Evolutionary conservation across 2,888 invertebrate species (phyloP).

Genomic region (Dastarcus helophoroides): DNA sequence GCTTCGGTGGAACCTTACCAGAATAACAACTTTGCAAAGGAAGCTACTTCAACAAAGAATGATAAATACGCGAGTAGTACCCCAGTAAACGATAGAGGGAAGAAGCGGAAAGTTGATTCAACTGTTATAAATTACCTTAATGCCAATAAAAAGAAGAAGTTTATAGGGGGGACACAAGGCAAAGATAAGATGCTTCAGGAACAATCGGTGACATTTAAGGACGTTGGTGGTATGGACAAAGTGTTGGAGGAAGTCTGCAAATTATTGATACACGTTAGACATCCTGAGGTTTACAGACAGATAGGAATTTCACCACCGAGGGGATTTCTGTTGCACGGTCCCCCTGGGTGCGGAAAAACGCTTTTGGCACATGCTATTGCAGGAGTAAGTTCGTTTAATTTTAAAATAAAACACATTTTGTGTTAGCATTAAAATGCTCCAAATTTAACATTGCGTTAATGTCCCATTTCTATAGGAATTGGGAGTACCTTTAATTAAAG

Average conservation of each 20-base stretch:
- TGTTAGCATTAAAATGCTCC: constrained; percentile 1
- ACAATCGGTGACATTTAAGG: constrained; percentile 50
- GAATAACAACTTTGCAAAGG: constrained; percentile 1
- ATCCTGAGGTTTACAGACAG: constrained; percentile 77
- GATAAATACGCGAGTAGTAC: too few relatives aligned
- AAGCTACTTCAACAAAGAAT: constrained; percentile 2
- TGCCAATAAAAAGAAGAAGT: constrained; percentile 36
- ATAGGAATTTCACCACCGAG: constrained; percentile 80
- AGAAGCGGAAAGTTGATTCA: constrained; percentile 33
- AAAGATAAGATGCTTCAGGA: constrained; percentile 32
- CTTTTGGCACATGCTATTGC: constrained; percentile 72
- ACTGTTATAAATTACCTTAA: constrained; percentile 4
- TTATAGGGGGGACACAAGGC: too few relatives aligned
- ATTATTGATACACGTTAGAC: constrained; percentile 68
- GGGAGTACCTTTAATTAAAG: constrained; percentile 69
- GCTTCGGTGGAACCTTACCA: constrained; percentile 14
- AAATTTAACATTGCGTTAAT: too few relatives aligned
- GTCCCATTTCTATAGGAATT: constrained; percentile 50
- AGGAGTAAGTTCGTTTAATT: constrained; percentile 60
- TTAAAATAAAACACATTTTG: neutral
- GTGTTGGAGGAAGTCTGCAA: constrained; percentile 44
- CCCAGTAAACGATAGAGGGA: constrained; percentile 21
- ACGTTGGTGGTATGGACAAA: constrained; percentile 73
- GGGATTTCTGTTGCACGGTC: constrained; percentile 88
- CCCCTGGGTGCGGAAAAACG: constrained; percentile 91